Percentiles rank a stretch among this genome's conserved stretches.
Evolutionary conservation across 2,113 vertebrate genomes (phyloP).

Genomic region (Miniopterus natalensis): DNA sequence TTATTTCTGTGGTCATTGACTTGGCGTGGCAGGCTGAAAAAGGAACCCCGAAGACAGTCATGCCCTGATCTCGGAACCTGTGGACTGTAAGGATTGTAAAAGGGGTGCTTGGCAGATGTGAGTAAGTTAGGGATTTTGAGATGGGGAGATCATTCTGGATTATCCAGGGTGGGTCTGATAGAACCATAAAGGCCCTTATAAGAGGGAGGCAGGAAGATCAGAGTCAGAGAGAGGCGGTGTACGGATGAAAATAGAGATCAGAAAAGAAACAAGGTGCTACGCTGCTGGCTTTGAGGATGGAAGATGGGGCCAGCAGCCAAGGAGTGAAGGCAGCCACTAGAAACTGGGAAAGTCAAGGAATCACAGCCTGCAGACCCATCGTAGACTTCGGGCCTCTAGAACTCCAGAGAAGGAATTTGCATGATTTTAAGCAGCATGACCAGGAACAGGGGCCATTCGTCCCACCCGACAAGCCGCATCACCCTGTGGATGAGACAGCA

Average conservation of each 20-base stretch:
- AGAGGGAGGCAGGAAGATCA: not conserved
- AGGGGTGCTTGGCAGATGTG: not conserved
- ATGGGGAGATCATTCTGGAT: not conserved
- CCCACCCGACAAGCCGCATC: not conserved
- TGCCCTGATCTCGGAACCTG: too few species aligned
- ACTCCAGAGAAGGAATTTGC: not conserved
- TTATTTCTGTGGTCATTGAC: not conserved
- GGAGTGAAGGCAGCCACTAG: not conserved
- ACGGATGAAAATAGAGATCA: not conserved
- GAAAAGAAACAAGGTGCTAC: rapidly evolving
- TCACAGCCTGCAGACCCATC: not conserved
- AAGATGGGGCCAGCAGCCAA: not conserved
- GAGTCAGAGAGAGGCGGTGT: not conserved
- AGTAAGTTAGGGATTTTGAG: not conserved
- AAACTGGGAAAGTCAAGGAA: not conserved
- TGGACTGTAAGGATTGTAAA: too few species aligned
- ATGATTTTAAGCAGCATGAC: not conserved
- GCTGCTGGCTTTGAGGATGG: not conserved
- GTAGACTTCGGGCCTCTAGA: not conserved
- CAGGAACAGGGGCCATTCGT: not conserved
- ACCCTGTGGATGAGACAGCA: not conserved
- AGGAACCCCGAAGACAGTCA: rapidly evolving
- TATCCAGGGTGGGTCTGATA: rapidly evolving
- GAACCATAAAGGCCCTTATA: not conserved
- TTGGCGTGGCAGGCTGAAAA: not conserved